Conservation (phyloP, 2,113 vertebrate genomes). For the Nicator chloris region DNA sequence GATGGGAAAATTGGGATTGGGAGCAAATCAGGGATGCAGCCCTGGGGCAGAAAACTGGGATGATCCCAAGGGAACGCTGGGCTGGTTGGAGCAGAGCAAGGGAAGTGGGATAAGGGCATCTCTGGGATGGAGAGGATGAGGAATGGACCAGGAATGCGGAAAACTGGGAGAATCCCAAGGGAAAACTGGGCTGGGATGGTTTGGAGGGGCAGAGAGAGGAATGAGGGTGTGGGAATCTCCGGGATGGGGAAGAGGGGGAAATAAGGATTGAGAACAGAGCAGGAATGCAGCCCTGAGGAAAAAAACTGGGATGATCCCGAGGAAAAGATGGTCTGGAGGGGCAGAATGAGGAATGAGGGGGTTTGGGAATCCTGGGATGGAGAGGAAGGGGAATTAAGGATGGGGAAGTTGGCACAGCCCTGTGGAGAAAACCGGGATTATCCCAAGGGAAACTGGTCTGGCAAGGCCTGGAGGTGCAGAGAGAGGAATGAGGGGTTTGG, state of each 20-base stretch:
- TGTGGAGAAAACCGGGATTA: not conserved
- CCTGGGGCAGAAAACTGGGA: not conserved
- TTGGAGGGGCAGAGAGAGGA: not conserved
- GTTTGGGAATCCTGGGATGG: not conserved
- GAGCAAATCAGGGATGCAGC: not conserved
- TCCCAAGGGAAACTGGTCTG: not conserved
- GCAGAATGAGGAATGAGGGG: not conserved
- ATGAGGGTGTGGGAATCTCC: too few relatives aligned
- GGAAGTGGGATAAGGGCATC: not conserved
- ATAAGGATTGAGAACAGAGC: fast-evolving
- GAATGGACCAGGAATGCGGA: not conserved
- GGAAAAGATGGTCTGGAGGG: not conserved
- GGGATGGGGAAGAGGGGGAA: too few relatives aligned
- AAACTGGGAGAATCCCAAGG: not conserved
- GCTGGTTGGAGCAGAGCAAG: not conserved
- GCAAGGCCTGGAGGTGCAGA: too few relatives aligned
- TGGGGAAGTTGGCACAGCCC: not conserved
- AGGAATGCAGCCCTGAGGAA: not conserved
- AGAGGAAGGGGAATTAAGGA: not conserved
- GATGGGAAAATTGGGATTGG: not conserved
- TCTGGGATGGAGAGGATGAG: not conserved
- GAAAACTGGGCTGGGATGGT: not conserved
- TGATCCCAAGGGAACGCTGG: not conserved
- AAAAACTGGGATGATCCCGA: not conserved
- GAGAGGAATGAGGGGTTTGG: too few relatives aligned